Percentiles rank a stretch among this genome's conserved stretches.
Conservation (phyloP, 2,797 vertebrate species). For the Diplodus sargus region DNA sequence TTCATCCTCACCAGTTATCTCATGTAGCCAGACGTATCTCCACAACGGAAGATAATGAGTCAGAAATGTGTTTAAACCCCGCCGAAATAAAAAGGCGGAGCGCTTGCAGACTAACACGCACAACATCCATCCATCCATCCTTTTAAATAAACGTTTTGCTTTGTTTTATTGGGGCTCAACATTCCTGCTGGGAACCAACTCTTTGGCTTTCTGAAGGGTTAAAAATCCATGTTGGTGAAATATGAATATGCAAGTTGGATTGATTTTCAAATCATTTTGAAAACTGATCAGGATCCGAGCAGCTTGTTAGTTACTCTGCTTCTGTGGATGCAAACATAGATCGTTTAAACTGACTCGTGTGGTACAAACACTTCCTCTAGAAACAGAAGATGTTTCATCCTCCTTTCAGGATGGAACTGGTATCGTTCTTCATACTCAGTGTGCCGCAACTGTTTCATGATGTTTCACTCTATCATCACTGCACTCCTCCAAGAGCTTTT, state of each 20-base stretch:
- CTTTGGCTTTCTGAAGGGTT: too few species aligned
- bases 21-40: too few species aligned
- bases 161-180: too few species aligned
- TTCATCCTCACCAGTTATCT: too few species aligned
- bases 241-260: not conserved
- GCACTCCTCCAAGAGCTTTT: not conserved
- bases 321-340: conserved; percentile 28
- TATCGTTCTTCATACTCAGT: not conserved
- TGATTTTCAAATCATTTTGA: conserved; percentile 23
- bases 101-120: too few species aligned
- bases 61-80: too few species aligned
- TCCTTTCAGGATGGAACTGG: not conserved
- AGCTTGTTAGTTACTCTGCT: conserved; percentile 6
- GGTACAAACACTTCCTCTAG: conserved; percentile 45
- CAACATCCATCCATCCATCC: too few species aligned
- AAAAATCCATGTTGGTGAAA: too few species aligned
- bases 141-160: too few species aligned
- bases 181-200: too few species aligned
- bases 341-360: conserved; percentile 39
- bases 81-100: too few species aligned
- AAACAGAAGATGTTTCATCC: conserved; percentile 42
- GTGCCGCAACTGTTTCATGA: not conserved
- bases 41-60: too few species aligned
- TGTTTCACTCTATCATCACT: not conserved
- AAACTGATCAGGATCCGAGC: conserved; percentile 13